Percentiles rank a stretch among this genome's conserved stretches.
phyloP scores from a whole-genome alignment of 2,113 vertebrate genomes.

The Manacus vitellinus region DNA sequence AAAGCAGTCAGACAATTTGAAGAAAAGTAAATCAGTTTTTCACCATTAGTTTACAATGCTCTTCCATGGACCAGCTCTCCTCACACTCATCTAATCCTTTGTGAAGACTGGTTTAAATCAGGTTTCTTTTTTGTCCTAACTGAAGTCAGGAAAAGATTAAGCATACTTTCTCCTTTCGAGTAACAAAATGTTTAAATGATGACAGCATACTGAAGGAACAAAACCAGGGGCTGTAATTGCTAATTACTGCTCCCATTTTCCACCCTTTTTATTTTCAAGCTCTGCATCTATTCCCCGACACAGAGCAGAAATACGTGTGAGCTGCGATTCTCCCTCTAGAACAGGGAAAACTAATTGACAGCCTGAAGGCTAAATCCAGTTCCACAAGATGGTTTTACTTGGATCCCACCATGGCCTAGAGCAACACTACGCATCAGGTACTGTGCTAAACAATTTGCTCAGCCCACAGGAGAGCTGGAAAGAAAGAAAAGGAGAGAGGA shows the following conservation, averaged over 20 bases:
- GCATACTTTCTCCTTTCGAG: not conserved
- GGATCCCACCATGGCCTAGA: not conserved
- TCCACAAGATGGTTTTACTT: not conserved
- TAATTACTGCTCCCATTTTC: slow-evolving; percentile 29
- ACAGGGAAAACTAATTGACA: slow-evolving; percentile 20
- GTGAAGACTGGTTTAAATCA: slow-evolving; percentile 8
- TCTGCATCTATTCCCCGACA: not conserved
- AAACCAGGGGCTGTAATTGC: not conserved
- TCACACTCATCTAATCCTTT: not conserved
- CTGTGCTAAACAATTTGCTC: not conserved
- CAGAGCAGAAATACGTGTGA: slow-evolving; percentile 17
- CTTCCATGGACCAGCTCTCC: not conserved
- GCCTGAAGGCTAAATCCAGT: not conserved
- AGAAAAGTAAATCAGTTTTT: not conserved
- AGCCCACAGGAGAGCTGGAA: not conserved
- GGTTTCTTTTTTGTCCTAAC: not conserved
- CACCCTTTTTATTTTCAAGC: slow-evolving; percentile 31
- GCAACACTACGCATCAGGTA: not conserved
- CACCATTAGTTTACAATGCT: not conserved
- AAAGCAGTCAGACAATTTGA: not conserved
- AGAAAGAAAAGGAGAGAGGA: not conserved
- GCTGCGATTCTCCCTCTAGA: not conserved
- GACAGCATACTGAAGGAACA: slow-evolving; percentile 13
- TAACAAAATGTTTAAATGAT: slow-evolving; percentile 39
- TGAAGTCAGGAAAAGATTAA: slow-evolving; percentile 25